Evolutionary conservation across 35 echinoderm and acorn worm species (phyloP), one percentile per base, ranked within the genome.

Genomic region (Lytechinus variegatus): DNA sequence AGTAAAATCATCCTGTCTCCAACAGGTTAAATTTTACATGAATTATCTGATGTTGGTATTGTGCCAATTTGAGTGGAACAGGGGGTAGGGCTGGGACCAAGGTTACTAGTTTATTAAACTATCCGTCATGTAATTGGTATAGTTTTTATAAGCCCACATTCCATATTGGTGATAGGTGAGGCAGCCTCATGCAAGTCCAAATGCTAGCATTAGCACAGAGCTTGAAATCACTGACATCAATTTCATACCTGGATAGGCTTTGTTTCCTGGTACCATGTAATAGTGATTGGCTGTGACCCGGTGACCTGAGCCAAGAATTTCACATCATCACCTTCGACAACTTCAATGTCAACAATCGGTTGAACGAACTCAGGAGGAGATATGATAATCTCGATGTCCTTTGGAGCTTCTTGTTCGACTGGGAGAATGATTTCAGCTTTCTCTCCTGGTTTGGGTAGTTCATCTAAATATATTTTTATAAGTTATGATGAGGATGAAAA

Each of bases 191-290:
- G 33, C 33, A 44, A 44, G 33, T 44, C 33, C 33, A 0, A 44
- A 44, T 2, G 0, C 33, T 44, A 44, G 1, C 33, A 44, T 2
- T 44, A 44, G 2, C 33, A 44, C 33, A 44, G 33, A 44, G 33
- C 33, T 44, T 44, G 33, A 44, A 44, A 44, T 44, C 33, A 44
- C 33, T 44, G 33, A 44, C 33, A 44, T 44, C 33, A 79, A 16
- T 3, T 79, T n/a, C 66, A 79, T 71, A 98, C 98, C 61, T 95
- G 91, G 55, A 99, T 27, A 87, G 96, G 95, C 52, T 96, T 95
- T 86, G 94, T 95, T 86, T 95, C 95, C 53, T 99, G 95, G 27
- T 97, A 96, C 98, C 98, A 99, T 55, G 94, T 98, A 91, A 99
- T 98, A 55, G 92, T 96, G 9, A 99, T 97, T 66, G 97, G 97